A percentile compares a stretch with the other conserved stretches of the same genome.
Conservation (phyloP, 2,888 invertebrate species). For the Trachelus tabidus region DNA sequence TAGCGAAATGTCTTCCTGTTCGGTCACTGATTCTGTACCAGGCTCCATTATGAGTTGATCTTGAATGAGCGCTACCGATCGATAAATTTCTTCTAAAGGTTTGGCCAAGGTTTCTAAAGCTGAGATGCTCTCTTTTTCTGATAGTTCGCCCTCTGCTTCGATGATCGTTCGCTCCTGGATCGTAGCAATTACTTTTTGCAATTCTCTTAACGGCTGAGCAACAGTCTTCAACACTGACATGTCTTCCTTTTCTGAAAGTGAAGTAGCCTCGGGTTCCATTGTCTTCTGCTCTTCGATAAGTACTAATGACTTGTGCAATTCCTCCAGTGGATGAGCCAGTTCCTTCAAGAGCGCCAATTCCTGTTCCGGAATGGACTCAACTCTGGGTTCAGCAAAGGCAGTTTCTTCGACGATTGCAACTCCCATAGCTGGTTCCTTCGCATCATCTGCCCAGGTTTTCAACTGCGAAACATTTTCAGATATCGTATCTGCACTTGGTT, state of each 20-base stretch:
- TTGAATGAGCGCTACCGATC: conserved; percentile 59
- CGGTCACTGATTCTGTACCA: conserved; percentile 8
- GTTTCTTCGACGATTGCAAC: conserved; percentile 1
- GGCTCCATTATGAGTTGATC: conserved; percentile 57
- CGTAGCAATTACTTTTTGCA: conserved; percentile 66
- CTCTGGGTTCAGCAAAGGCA: conserved; percentile 5
- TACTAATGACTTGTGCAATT: conserved; percentile 51
- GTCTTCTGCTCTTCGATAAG: conserved; percentile 46
- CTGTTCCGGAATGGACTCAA: conserved; percentile 20
- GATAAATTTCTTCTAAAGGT: conserved; percentile 63
- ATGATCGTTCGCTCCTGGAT: conserved; percentile 66
- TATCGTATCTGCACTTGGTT: conserved; percentile 62
- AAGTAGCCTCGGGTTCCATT: conserved; percentile 33
- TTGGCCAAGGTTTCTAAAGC: conserved; percentile 71
- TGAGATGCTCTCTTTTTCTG: conserved; percentile 71
- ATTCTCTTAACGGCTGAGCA: conserved; percentile 67
- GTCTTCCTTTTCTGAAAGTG: conserved; percentile 18
- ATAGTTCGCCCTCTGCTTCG: conserved; percentile 69
- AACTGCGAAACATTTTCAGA: conserved; percentile 39
- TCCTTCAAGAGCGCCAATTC: conserved; percentile 36
- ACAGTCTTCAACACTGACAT: conserved; percentile 57
- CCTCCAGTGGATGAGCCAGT: conserved; percentile 49
- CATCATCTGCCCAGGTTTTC: conserved; percentile 38
- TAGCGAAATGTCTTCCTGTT: conserved; percentile 26
- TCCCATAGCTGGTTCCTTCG: conserved; percentile 26